Percentiles rank a stretch among this genome's conserved stretches.
phyloP scores from a whole-genome alignment of 2,113 vertebrate species.

The Macroglossus sobrinus region DNA sequence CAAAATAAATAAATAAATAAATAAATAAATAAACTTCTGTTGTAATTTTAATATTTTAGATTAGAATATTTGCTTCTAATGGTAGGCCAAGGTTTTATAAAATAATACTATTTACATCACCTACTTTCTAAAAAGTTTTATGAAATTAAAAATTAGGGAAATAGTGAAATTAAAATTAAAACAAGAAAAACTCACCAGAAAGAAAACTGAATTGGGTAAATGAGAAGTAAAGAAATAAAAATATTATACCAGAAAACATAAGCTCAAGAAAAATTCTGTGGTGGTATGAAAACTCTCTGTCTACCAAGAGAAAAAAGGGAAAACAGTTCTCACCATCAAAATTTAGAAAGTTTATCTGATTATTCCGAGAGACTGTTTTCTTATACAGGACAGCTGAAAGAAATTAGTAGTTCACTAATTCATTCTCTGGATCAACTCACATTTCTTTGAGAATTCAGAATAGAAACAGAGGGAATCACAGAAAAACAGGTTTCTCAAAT shows the following conservation, averaged over 20 bases:
- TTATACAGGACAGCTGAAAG: background rate
- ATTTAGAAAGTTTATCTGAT: background rate
- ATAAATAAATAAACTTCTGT: background rate
- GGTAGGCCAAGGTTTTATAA: background rate
- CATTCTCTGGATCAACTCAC: background rate
- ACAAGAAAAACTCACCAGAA: background rate
- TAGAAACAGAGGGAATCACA: background rate
- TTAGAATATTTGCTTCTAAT: background rate
- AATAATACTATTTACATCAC: background rate
- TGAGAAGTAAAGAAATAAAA: background rate
- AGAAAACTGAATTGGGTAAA: background rate
- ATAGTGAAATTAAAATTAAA: background rate
- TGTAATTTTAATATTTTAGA: background rate
- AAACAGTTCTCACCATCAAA: background rate
- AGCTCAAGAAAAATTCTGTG: background rate
- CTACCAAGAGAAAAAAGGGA: background rate
- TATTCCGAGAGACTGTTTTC: background rate
- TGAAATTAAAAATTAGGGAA: conserved; percentile 1
- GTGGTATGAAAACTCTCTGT: background rate
- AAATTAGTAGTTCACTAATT: background rate
- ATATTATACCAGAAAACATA: background rate
- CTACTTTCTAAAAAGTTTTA: background rate
- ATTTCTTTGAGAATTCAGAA: background rate
- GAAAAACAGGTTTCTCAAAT: background rate
- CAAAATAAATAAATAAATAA: too few species aligned